A percentile compares a stretch with the other conserved stretches of the same genome.
Conservation (phyloP, 2,113 vertebrate species). For the Cyprinodon variegatus region DNA sequence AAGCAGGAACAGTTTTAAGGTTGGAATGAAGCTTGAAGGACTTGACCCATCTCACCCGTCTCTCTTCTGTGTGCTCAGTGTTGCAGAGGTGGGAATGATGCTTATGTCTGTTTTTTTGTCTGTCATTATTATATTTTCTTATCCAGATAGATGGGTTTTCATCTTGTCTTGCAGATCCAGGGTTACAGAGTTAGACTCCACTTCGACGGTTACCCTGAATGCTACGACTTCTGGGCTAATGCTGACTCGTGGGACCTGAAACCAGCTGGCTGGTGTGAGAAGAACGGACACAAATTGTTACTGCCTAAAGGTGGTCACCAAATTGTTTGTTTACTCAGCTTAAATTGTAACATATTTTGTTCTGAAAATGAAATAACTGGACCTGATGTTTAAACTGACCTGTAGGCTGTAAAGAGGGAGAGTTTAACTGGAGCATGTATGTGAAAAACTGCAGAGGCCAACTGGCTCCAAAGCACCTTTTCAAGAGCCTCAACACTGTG, state of each 20-base stretch:
- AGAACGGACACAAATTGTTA: slow-evolving; percentile 87
- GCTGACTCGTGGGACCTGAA: slow-evolving; percentile 90
- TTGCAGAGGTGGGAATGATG: slow-evolving; percentile 85
- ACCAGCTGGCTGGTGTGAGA: slow-evolving; percentile 92
- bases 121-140: background rate
- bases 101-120: background rate
- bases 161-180: slow-evolving; percentile 78
- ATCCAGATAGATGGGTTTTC: background rate
- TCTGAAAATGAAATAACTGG: background rate
- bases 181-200: slow-evolving; percentile 88
- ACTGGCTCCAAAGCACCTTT: slow-evolving; percentile 89
- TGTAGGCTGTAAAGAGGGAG: slow-evolving; percentile 88
- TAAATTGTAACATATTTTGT: background rate
- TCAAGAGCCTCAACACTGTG: slow-evolving; percentile 88
- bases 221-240: slow-evolving; percentile 93
- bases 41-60: slow-evolving; percentile 95
- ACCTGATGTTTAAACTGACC: slow-evolving; percentile 12
- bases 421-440: slow-evolving; percentile 91
- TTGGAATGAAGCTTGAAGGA: slow-evolving; percentile 96
- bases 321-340: background rate
- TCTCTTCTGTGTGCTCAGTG: slow-evolving; percentile 92
- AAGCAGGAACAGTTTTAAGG: slow-evolving; percentile 95
- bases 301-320: slow-evolving; percentile 85
- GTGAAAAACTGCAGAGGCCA: slow-evolving; percentile 90
- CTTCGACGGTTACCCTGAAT: slow-evolving; percentile 91